Percentiles rank a stretch among this genome's conserved stretches.
These are phyloP conservation scores for Mactromeris polynyma DNA, from an alignment of 2,888 invertebrate species.

Conservation along the genomic window DNA sequence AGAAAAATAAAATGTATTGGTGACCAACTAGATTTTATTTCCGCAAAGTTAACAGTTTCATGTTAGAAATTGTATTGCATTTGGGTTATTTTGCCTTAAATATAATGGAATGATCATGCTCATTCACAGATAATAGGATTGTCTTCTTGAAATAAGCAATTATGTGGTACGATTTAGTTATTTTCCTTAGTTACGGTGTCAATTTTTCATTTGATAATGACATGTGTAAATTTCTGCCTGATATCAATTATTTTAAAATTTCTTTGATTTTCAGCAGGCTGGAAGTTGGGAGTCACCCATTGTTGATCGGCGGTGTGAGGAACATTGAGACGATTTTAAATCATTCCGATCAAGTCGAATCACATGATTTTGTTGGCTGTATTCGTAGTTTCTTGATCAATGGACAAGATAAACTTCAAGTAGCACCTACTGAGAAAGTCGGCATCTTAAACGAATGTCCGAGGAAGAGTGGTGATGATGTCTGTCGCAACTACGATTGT, in stretches of 20 bases:
- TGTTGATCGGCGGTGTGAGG: slow-evolving; percentile 94
- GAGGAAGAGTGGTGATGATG: slow-evolving; percentile 88
- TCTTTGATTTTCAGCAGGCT: slow-evolving; percentile 56
- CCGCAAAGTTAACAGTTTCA: neutral
- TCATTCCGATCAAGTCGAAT: slow-evolving; percentile 95
- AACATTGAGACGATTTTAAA: slow-evolving; percentile 95
- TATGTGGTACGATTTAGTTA: too few species aligned
- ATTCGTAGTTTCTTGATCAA: slow-evolving; percentile 96
- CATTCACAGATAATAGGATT: too few species aligned
- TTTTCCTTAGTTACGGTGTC: too few species aligned
- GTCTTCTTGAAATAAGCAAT: too few species aligned
- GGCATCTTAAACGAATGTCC: slow-evolving; percentile 93
- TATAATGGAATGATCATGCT: too few species aligned
- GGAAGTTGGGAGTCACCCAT: slow-evolving; percentile 84
- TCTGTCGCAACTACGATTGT: slow-evolving; percentile 88
- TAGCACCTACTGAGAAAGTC: slow-evolving; percentile 81
- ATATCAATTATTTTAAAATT: neutral
- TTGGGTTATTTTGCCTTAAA: too few species aligned
- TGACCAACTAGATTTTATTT: too few species aligned
- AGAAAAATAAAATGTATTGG: neutral
- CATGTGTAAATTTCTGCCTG: too few species aligned
- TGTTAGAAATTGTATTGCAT: neutral
- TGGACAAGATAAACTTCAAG: slow-evolving; percentile 88
- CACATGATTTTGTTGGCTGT: slow-evolving; percentile 97
- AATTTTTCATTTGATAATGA: too few species aligned